Evolutionary conservation across 2,888 invertebrate genomes (phyloP).

Genomic region (Trichogramma evanescens): DNA sequence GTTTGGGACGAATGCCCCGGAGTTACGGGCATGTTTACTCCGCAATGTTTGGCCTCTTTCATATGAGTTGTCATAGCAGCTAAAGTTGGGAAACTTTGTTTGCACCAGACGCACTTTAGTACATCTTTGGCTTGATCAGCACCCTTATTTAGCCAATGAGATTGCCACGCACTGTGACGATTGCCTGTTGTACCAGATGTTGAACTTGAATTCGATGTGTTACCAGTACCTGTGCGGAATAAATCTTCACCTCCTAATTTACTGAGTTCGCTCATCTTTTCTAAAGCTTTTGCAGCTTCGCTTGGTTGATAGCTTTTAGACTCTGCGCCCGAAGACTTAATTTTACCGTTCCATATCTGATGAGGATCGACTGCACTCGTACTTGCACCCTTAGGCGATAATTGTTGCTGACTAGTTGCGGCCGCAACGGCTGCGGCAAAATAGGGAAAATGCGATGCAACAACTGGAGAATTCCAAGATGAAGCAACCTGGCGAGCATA

Average conservation of each 20-base stretch:
- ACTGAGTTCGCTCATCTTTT: conserved; percentile 86
- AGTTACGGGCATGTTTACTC: conserved; percentile 74
- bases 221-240: conserved; percentile 56
- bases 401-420: conserved; percentile 56
- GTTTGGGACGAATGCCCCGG: conserved; percentile 49
- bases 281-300: conserved; percentile 80
- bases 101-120: conserved; percentile 96
- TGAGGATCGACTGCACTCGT: conserved; percentile 47
- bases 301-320: conserved; percentile 54
- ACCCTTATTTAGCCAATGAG: conserved; percentile 94
- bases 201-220: conserved; percentile 52
- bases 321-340: conserved; percentile 58
- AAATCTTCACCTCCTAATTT: conserved; percentile 75
- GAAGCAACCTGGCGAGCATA: conserved; percentile 65
- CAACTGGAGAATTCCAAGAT: conserved; percentile 74
- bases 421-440: conserved; percentile 73
- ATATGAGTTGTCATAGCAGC: conserved; percentile 94
- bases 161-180: conserved; percentile 89
- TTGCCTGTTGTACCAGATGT: conserved; percentile 56
- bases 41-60: conserved; percentile 97
- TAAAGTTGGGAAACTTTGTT: conserved; percentile 89
- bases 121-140: conserved; percentile 94
- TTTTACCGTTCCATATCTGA: conserved; percentile 70
- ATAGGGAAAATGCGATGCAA: conserved; percentile 70
- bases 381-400: conserved; percentile 62